These are phyloP conservation scores for Temnothorax longispinosus DNA, from an alignment of 1,140 invertebrate genomes.

Conservation along the genomic window DNA sequence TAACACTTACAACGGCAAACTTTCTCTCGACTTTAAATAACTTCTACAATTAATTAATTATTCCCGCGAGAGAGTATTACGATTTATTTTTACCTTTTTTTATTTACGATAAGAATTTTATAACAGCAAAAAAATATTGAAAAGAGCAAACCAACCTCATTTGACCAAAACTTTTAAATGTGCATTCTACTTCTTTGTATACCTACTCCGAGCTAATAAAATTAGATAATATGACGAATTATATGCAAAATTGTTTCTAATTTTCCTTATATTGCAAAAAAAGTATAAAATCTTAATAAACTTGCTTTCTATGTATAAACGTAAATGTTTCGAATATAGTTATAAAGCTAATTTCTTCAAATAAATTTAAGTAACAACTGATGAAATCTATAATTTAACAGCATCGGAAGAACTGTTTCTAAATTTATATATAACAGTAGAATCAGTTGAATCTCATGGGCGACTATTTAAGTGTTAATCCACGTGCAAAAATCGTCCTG, in stretches of 20 bases:
- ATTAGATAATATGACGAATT: neutral
- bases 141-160: neutral
- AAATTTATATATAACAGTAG: conserved; percentile 29
- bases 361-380: neutral
- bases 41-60: conserved; percentile 6
- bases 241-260: neutral
- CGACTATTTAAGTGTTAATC: conserved; percentile 58
- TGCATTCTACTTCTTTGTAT: neutral
- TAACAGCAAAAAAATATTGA: neutral
- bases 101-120: neutral
- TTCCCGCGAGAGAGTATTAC: neutral
- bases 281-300: no score
- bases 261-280: neutral
- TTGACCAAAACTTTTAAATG: neutral
- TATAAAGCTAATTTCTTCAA: neutral
- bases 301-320: no score
- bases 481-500: conserved; percentile 66
- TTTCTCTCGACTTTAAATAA: neutral
- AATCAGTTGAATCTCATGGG: neutral
- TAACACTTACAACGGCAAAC: conserved; percentile 3
- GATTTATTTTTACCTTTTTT: neutral
- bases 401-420: neutral
- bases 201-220: neutral
- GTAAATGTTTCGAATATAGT: no score
- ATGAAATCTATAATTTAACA: conserved; percentile 11